A percentile compares a stretch with the other conserved stretches of the same genome.
Evolutionary conservation across 2,113 vertebrate genomes (phyloP).

Genomic region (Sebastes schlegelii): DNA sequence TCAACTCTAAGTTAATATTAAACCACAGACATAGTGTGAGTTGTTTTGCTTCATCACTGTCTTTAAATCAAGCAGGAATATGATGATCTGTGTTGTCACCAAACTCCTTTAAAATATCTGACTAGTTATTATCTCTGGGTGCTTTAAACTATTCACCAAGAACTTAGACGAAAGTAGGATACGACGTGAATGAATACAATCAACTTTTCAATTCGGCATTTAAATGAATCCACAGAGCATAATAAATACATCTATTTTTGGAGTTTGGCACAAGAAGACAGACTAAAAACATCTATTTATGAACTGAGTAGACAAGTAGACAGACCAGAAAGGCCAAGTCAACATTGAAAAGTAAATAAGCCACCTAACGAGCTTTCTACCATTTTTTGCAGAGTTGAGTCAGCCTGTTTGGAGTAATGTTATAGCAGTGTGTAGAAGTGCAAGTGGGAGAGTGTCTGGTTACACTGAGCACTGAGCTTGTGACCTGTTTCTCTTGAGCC

Average conservation of each 20-base stretch:
- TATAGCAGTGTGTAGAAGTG: not conserved
- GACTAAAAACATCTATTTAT: too few species aligned
- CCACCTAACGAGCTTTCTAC: not conserved
- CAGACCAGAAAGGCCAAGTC: not conserved
- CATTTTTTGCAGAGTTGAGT: not conserved
- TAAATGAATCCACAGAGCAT: not conserved
- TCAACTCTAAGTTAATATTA: not conserved
- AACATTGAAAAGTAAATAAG: not conserved
- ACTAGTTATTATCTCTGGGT: not conserved
- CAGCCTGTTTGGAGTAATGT: not conserved
- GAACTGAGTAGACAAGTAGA: too few species aligned
- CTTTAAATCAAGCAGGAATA: not conserved
- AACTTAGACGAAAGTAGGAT: not conserved
- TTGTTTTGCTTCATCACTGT: not conserved
- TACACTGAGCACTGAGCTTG: conserved; percentile 33
- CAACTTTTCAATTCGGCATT: not conserved
- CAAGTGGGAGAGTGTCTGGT: conserved; percentile 30
- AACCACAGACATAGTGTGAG: not conserved
- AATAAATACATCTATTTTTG: not conserved
- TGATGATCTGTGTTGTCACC: not conserved
- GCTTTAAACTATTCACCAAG: not conserved
- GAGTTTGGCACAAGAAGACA: not conserved
- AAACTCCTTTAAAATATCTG: not conserved
- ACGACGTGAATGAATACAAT: not conserved
- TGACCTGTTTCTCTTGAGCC: conserved; percentile 3